Conservation (phyloP, 2,888 invertebrate species). For the Macrophya alboannulata region DNA sequence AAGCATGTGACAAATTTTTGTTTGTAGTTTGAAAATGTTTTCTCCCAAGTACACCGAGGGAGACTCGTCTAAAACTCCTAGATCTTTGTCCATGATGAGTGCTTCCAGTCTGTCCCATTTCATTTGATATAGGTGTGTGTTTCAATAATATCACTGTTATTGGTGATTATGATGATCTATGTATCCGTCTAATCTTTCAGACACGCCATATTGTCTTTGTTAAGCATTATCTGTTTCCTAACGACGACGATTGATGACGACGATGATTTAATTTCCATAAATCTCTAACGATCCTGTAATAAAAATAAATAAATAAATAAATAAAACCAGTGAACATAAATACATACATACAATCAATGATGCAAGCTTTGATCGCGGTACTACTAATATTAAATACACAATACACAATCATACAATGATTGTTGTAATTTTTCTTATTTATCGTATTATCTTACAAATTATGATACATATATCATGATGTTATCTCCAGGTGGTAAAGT, state of each 20-base stretch:
- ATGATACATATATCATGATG: background rate
- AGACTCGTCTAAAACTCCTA: conserved; percentile 60
- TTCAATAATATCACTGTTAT: conserved; percentile 3
- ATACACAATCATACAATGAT: background rate
- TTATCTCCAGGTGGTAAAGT: background rate
- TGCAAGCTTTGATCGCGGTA: background rate
- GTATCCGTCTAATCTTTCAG: background rate
- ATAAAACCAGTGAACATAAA: no score
- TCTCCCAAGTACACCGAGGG: conserved; percentile 61
- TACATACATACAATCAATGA: background rate
- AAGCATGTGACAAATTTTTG: conserved; percentile 64
- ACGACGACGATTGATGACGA: background rate
- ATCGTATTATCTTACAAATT: background rate
- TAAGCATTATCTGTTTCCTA: background rate
- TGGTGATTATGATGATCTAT: background rate
- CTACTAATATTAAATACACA: background rate
- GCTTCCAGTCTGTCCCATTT: conserved; percentile 66
- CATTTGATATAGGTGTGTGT: background rate
- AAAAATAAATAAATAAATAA: background rate
- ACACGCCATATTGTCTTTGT: background rate
- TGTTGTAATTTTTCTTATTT: background rate
- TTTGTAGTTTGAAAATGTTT: conserved; percentile 61
- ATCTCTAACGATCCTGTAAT: conserved; percentile 23
- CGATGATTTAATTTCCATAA: background rate
- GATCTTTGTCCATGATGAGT: conserved; percentile 61